These are phyloP conservation scores for Acleris laterana DNA, from an alignment of 2,888 invertebrate species.

Conservation along the genomic window DNA sequence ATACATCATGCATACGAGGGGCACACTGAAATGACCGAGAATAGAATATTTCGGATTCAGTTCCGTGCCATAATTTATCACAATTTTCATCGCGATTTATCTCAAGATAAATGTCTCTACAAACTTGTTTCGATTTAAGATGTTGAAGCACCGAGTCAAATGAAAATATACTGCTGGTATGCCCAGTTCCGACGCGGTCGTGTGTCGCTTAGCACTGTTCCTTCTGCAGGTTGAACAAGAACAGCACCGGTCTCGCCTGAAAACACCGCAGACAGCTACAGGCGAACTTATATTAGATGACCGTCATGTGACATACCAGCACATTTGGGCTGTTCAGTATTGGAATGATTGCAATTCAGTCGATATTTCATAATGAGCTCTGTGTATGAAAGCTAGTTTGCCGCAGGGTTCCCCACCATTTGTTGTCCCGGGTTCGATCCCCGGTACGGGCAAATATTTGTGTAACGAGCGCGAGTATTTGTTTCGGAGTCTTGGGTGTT, in stretches of 20 bases:
- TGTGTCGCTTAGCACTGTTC: background rate
- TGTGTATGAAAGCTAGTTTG: conserved; percentile 16
- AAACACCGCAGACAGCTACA: background rate
- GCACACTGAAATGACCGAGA: too few relatives aligned
- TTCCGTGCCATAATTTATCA: conserved; percentile 7
- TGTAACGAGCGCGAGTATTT: too few relatives aligned
- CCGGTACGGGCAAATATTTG: too few relatives aligned
- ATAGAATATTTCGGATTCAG: too few relatives aligned
- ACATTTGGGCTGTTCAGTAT: background rate
- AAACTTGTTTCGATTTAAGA: conserved; percentile 6
- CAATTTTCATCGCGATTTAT: background rate
- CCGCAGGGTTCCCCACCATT: conserved; percentile 17
- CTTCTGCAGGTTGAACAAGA: conserved; percentile 4
- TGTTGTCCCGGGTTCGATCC: too few relatives aligned
- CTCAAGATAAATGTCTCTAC: too few relatives aligned
- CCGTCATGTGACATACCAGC: too few relatives aligned
- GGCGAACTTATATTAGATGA: background rate
- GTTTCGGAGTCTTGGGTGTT: too few relatives aligned
- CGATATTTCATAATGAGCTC: conserved; percentile 10
- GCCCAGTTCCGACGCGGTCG: too few relatives aligned
- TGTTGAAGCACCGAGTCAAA: conserved; percentile 4
- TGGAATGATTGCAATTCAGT: conserved; percentile 8
- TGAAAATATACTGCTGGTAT: conserved; percentile 8
- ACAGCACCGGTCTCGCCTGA: background rate
- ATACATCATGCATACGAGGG: too few relatives aligned